phyloP scores from a whole-genome alignment of 2,113 vertebrate genomes.

The Platycercus adscitus region DNA sequence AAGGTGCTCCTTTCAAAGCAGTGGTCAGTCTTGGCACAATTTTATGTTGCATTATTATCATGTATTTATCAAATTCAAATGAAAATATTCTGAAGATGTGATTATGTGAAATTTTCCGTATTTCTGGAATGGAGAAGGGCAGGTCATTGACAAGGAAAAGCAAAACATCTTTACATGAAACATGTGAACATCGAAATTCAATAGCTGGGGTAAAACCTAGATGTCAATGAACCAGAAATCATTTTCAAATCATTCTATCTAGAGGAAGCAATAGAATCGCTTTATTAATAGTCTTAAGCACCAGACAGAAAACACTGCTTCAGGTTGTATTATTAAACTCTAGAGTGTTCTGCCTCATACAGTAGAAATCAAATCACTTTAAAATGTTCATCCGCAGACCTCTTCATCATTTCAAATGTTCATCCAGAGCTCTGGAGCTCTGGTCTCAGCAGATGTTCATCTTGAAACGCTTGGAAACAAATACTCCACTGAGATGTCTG shows the following conservation, averaged over 20 bases:
- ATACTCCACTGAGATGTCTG: not conserved
- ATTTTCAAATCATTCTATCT: not conserved
- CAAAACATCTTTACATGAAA: not conserved
- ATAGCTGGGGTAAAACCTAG: not conserved
- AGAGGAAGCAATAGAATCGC: not conserved
- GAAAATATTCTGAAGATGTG: not conserved
- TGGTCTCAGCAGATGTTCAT: not conserved
- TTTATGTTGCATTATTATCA: not conserved
- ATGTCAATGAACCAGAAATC: not conserved
- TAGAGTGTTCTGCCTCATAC: not conserved
- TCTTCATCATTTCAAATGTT: not conserved
- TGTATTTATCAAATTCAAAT: not conserved
- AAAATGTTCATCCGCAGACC: not conserved
- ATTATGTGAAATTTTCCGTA: not conserved
- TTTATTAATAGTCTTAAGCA: not conserved
- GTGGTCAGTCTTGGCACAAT: not conserved
- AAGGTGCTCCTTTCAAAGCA: not conserved
- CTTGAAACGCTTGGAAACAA: not conserved
- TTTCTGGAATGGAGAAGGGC: not conserved
- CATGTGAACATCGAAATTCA: not conserved
- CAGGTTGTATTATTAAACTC: not conserved
- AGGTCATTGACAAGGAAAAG: not conserved
- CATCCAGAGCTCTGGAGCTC: not conserved
- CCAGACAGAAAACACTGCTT: not conserved
- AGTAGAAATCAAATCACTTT: not conserved